These are phyloP conservation scores for Sylvilagus bachmani DNA, from an alignment of 2,113 vertebrate species.

Conservation along the genomic window DNA sequence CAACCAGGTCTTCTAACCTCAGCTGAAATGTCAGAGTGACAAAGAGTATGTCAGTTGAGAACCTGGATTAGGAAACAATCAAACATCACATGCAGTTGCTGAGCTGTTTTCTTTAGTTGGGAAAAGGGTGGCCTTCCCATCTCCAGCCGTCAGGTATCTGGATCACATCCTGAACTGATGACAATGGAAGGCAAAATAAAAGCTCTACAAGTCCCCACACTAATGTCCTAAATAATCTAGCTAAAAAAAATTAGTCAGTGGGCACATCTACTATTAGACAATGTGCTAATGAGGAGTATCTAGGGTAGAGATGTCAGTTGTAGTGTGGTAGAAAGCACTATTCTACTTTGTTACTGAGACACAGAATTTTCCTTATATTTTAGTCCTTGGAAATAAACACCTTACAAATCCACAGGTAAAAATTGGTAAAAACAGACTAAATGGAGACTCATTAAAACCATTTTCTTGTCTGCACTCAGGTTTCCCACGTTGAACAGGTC, in stretches of 20 bases:
- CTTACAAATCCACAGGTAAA: slow-evolving; percentile 19
- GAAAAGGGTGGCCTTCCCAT: not conserved
- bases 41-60: not conserved
- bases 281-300: not conserved
- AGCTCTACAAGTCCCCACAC: not conserved
- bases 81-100: not conserved
- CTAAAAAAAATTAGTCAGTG: not conserved
- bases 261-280: not conserved
- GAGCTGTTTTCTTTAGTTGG: not conserved
- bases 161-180: slow-evolving; percentile 15
- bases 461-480: not conserved
- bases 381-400: not conserved
- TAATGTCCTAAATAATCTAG: not conserved
- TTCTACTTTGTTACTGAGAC: slow-evolving; percentile 6
- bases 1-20: not conserved
- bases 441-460: slow-evolving; percentile 21
- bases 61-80: not conserved
- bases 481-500: not conserved
- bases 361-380: not conserved
- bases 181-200: not conserved
- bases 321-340: not conserved
- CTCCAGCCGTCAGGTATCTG: not conserved
- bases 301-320: not conserved
- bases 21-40: not conserved
- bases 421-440: not conserved